Conservation (phyloP, 2,797 vertebrate species). For the Anguilla obscura region DNA sequence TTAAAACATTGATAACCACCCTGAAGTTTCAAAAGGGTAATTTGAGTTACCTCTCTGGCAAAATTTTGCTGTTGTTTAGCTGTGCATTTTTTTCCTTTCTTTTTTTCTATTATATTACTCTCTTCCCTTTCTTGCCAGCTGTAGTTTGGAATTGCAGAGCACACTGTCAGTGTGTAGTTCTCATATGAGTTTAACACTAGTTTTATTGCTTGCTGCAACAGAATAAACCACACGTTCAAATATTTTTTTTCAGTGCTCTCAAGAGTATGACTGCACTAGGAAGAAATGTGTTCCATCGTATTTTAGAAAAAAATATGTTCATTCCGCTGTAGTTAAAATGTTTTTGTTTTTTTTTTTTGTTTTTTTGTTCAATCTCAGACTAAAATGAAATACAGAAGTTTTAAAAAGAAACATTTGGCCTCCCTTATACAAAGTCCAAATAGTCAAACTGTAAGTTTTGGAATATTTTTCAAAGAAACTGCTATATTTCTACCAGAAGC, state of each 20-base stretch:
- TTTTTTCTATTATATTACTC: background rate
- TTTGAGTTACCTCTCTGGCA: conserved; percentile 63
- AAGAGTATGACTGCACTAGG: conserved; percentile 33
- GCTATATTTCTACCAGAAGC: background rate
- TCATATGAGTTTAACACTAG: conserved; percentile 41
- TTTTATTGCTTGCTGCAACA: conserved; percentile 43
- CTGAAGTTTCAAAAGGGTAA: conserved; percentile 60
- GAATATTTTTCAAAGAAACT: conserved; percentile 31
- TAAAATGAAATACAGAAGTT: conserved; percentile 27
- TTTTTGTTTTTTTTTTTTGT: background rate
- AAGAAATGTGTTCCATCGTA: conserved; percentile 34
- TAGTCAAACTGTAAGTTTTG: background rate
- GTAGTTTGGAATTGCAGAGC: conserved; percentile 34
- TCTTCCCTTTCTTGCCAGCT: conserved; percentile 35
- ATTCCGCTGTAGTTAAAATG: background rate
- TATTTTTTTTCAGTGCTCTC: conserved; percentile 49
- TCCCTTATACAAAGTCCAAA: background rate
- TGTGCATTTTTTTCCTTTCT: conserved; percentile 40
- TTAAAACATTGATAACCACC: conserved; percentile 72
- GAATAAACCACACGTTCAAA: conserved; percentile 50
- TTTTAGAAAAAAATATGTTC: conserved; percentile 3
- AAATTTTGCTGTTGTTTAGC: conserved; percentile 42
- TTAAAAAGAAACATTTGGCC: conserved; percentile 36
- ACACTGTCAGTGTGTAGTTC: conserved; percentile 34
- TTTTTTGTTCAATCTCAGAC: conserved; percentile 18